These are phyloP conservation scores for Rhimphoctona megacephalus DNA, from an alignment of 2,888 invertebrate genomes.

Conservation along the genomic window DNA sequence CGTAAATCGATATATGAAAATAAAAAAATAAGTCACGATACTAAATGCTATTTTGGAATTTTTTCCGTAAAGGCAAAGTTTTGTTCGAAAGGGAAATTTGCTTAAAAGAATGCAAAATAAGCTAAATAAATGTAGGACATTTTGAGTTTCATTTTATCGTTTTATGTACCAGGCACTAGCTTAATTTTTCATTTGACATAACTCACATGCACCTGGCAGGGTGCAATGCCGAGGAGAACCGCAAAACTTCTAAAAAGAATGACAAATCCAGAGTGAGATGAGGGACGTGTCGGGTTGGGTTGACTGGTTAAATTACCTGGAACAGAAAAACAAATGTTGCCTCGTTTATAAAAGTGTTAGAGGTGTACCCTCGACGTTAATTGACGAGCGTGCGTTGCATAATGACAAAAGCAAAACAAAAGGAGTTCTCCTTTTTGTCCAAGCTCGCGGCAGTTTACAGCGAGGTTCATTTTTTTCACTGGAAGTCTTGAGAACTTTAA, in stretches of 20 bases:
- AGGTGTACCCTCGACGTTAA: conserved; percentile 56
- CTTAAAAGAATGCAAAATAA: background rate
- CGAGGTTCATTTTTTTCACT: background rate
- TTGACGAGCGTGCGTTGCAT: conserved; percentile 59
- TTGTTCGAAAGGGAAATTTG: too few relatives aligned
- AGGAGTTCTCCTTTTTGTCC: background rate
- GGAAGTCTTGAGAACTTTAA: background rate
- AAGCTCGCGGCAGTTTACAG: background rate
- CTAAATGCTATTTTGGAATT: too few relatives aligned
- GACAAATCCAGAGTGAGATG: conserved; percentile 15
- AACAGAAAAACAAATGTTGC: conserved; percentile 70
- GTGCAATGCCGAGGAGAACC: background rate
- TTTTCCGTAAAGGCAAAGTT: too few relatives aligned
- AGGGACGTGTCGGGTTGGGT: conserved; percentile 21
- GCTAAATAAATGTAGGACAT: background rate
- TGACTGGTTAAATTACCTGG: conserved; percentile 72
- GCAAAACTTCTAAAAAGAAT: background rate
- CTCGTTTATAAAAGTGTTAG: conserved; percentile 67
- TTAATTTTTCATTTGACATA: conserved; percentile 66
- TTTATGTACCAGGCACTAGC: background rate
- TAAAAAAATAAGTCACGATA: too few relatives aligned
- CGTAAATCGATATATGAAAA: too few relatives aligned
- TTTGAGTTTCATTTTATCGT: background rate
- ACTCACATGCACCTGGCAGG: conserved; percentile 67
- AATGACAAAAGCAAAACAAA: conserved; percentile 7